Conservation (phyloP, 2,888 invertebrate species). For the Hydroisotoma schaefferi region DNA sequence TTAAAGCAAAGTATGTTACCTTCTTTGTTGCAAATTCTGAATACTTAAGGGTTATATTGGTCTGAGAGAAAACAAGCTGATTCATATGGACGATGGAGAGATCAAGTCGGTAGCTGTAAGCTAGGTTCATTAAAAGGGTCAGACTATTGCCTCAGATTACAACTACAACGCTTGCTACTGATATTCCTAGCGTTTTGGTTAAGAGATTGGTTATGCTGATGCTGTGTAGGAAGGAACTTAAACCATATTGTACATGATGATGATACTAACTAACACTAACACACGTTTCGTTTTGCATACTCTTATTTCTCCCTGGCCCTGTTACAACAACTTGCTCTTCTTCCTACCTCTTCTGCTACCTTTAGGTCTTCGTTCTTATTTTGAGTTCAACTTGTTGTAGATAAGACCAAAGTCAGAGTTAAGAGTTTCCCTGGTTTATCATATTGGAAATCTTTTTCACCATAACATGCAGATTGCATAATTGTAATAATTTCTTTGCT, state of each 20-base stretch:
- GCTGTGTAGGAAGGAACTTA: no score
- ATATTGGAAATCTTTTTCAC: slow-evolving; percentile 4
- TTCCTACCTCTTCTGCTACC: neutral
- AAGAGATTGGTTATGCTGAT: no score
- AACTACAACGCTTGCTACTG: no score
- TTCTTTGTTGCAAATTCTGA: no score
- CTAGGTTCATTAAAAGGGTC: slow-evolving; percentile 9
- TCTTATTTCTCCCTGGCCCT: neutral
- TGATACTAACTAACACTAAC: no score
- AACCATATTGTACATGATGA: slow-evolving; percentile 9
- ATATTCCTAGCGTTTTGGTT: no score
- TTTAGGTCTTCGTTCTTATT: neutral
- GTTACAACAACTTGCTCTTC: neutral
- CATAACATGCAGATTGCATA: neutral
- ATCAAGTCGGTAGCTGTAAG: no score
- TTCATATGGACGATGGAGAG: slow-evolving; percentile 10
- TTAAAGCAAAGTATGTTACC: no score
- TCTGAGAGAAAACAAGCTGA: neutral
- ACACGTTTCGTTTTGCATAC: slow-evolving; percentile 5
- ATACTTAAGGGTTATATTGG: neutral
- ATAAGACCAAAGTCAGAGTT: no score
- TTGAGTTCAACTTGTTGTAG: no score
- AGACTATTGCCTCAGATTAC: slow-evolving; percentile 6
- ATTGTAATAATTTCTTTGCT: neutral
- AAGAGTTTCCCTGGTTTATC: neutral